Base-by-base conservation (phyloP, 2,888 invertebrate species). In the Cyaniris semiargus region DNA sequence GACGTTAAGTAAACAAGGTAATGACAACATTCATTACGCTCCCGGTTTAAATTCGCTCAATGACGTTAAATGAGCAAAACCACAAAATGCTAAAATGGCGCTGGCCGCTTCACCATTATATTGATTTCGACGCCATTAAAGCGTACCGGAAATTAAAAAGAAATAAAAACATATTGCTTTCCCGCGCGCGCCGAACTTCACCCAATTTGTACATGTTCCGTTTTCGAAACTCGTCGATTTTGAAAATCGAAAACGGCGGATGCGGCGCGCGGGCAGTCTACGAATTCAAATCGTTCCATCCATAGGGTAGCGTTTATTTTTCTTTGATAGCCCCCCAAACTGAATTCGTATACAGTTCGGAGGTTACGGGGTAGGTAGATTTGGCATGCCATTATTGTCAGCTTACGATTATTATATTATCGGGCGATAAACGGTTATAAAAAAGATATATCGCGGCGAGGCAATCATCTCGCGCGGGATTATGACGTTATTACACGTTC, bases 61-160 rank as follows among this genome's bases (percentile, higher is more conserved):
- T 89, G 86, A 87, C 86, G 88, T 87, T 90, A 91, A 92, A 92
- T 92, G 91, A 92, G 89, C 91, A 90, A 90, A 90, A 91, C 93
- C 93, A 88, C 92, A 90, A 89, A 92, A 91, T 88, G 89, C 90
- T 89, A 90, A 90, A 91, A 90, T 89, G 88, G 88, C 89, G 89
- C 87, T 88, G 86, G 85, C 87, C 88, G 90, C 88, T 86, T 86
- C 88, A 89, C 90, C 92, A 92, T 92, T 89, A 93, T 93, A 93
- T 93, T 92, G 92, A 92, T 93, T 93, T 92, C 92, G 91, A 90
- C 92, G 92, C 92, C 92, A 93, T 93, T 92, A 92, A 91, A 91
- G 87, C 90, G 88, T 88, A 91, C 92, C 92, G 92, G 93, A 92
- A 93, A 93, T 92, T 93, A 92, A 93, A 93, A 92, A 93, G 92